phyloP scores from a whole-genome alignment of 2,113 vertebrate genomes.

The Psephotus haematonotus region DNA sequence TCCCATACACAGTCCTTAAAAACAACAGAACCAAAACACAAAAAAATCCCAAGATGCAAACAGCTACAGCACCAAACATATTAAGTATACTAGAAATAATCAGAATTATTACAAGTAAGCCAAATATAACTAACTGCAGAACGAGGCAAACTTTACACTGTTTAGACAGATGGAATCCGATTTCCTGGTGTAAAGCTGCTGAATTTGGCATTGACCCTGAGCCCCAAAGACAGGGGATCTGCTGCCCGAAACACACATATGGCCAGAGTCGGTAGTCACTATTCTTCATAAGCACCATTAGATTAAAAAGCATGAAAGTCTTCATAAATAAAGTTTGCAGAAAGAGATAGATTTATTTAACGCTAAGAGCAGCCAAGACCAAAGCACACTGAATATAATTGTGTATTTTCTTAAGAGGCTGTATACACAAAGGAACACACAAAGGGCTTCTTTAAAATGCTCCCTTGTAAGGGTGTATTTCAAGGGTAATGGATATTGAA shows the following conservation, averaged over 20 bases:
- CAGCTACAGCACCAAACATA: neutral
- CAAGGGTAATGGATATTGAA: neutral
- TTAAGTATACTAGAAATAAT: neutral
- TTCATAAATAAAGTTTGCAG: neutral
- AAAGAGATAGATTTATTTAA: neutral
- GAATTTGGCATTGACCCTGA: neutral
- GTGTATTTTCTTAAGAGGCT: slow-evolving; percentile 28
- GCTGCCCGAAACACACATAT: neutral
- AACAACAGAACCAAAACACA: neutral
- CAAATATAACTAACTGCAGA: slow-evolving; percentile 28
- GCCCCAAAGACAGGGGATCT: neutral
- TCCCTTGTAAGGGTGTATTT: neutral
- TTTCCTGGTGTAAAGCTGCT: slow-evolving; percentile 23
- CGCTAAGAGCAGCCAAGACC: neutral
- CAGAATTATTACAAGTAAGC: slow-evolving; percentile 12
- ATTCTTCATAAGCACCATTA: neutral
- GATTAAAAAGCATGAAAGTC: neutral
- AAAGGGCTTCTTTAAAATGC: slow-evolving; percentile 35
- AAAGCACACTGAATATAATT: neutral
- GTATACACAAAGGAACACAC: neutral
- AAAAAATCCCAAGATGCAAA: neutral
- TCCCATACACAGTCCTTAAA: neutral
- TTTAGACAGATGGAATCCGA: slow-evolving; percentile 30
- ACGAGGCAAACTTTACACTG: neutral
- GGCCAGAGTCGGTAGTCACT: neutral